Percentiles rank a stretch among this genome's conserved stretches.
These are phyloP conservation scores for Valencia hispanica DNA, from an alignment of 2,797 vertebrate species.

Conservation along the genomic window DNA sequence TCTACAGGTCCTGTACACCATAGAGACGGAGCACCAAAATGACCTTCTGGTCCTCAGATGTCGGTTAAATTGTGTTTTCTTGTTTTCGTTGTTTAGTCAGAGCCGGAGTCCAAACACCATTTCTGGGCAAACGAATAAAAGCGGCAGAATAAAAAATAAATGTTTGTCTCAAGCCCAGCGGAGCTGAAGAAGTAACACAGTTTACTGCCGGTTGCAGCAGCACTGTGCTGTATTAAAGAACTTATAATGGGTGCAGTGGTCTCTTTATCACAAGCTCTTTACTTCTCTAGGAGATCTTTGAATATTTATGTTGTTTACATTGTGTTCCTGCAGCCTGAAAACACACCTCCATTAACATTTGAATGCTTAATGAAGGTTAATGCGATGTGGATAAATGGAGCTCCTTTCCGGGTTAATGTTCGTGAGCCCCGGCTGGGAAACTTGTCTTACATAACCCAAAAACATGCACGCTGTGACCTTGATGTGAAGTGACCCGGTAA, in stretches of 20 bases:
- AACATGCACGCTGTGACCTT: conserved; percentile 23
- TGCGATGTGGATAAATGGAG: conserved; percentile 35
- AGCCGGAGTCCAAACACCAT: neutral
- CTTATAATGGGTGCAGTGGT: conserved; percentile 3
- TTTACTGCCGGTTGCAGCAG: neutral
- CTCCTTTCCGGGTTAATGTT: conserved; percentile 15
- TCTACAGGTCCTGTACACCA: neutral
- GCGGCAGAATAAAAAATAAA: neutral
- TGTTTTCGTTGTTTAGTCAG: neutral
- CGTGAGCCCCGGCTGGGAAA: conserved; percentile 25
- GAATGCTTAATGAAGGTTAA: conserved; percentile 47
- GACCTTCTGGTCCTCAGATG: neutral
- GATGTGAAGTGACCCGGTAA: conserved; percentile 38
- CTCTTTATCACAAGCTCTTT: conserved; percentile 22
- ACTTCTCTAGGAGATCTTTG: conserved; percentile 10
- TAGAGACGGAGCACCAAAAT: neutral
- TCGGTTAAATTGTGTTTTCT: neutral
- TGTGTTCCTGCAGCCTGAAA: conserved; percentile 16
- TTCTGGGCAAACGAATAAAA: neutral
- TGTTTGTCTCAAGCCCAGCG: neutral
- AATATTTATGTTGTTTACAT: conserved; percentile 56
- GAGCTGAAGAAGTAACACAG: neutral
- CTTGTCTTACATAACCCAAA: conserved; percentile 32
- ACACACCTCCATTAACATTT: conserved; percentile 34
- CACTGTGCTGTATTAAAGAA: neutral